These are phyloP conservation scores for Leptosomus discolor DNA, from an alignment of 2,113 vertebrate genomes.

Conservation along the genomic window DNA sequence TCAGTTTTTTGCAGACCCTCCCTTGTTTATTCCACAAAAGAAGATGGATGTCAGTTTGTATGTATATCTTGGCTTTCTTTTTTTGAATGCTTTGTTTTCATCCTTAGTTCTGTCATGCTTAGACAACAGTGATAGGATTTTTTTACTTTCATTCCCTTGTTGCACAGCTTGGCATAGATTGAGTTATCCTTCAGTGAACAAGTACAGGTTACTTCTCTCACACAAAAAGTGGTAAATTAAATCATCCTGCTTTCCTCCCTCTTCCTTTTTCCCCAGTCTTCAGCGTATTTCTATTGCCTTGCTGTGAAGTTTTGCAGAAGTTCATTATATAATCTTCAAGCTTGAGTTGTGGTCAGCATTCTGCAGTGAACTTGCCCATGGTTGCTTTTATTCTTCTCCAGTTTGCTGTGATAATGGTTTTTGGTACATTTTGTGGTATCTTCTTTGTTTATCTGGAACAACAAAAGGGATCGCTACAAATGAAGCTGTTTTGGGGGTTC, in stretches of 20 bases:
- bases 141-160: background rate
- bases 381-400: constrained; percentile 1
- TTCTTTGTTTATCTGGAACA: background rate
- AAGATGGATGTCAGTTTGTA: background rate
- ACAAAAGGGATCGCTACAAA: background rate
- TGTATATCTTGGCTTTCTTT: background rate
- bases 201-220: background rate
- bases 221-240: background rate
- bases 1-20: background rate
- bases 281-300: constrained; percentile 1
- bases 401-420: background rate
- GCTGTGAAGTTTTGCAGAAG: constrained; percentile 3
- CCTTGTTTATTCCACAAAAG: background rate
- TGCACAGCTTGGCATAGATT: background rate
- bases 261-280: background rate
- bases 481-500: background rate
- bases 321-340: background rate
- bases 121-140: background rate
- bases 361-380: background rate
- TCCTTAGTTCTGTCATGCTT: background rate
- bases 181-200: background rate
- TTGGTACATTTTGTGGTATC: background rate
- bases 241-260: background rate
- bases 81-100: background rate
- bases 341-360: background rate